phyloP scores from a whole-genome alignment of 1,140 invertebrate species.

The Antheraea mylitta region DNA sequence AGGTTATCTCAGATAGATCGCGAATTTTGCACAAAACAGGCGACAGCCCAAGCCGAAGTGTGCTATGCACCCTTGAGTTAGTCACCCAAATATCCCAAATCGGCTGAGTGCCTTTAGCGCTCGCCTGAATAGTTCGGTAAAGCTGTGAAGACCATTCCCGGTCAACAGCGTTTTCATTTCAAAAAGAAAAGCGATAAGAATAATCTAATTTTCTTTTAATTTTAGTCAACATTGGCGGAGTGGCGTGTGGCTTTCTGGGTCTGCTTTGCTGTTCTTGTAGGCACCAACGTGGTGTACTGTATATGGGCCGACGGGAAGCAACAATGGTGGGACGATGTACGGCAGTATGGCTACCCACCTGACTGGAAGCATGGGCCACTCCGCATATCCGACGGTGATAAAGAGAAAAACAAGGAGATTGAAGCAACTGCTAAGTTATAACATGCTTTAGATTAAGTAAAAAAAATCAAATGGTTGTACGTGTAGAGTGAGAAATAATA shows the following conservation, averaged over 20 bases:
- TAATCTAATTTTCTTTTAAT: slow-evolving; percentile 36
- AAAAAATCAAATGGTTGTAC: background rate
- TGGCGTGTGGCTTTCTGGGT: slow-evolving; percentile 93
- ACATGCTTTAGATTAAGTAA: slow-evolving; percentile 12
- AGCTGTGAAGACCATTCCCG: too few relatives aligned
- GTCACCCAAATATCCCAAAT: too few relatives aligned
- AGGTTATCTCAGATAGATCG: too few relatives aligned
- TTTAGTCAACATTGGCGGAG: slow-evolving; percentile 85
- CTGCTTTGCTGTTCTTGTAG: slow-evolving; percentile 84
- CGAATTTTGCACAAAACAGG: too few relatives aligned
- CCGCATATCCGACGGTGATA: slow-evolving; percentile 47
- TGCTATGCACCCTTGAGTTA: too few relatives aligned
- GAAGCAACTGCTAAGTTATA: slow-evolving; percentile 37
- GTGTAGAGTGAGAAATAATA: background rate
- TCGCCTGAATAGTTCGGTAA: too few relatives aligned
- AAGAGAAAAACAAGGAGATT: slow-evolving; percentile 56
- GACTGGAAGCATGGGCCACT: slow-evolving; percentile 65
- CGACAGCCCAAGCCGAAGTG: too few relatives aligned
- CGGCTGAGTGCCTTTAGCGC: too few relatives aligned
- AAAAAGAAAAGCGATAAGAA: too few relatives aligned
- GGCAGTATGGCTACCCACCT: slow-evolving; percentile 59
- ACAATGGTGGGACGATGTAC: slow-evolving; percentile 85
- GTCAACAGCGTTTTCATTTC: too few relatives aligned
- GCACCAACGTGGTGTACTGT: slow-evolving; percentile 87
- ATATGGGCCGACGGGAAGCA: slow-evolving; percentile 85